phyloP scores from a whole-genome alignment of 2,888 invertebrate genomes.

The Listrodromus nycthemerus region DNA sequence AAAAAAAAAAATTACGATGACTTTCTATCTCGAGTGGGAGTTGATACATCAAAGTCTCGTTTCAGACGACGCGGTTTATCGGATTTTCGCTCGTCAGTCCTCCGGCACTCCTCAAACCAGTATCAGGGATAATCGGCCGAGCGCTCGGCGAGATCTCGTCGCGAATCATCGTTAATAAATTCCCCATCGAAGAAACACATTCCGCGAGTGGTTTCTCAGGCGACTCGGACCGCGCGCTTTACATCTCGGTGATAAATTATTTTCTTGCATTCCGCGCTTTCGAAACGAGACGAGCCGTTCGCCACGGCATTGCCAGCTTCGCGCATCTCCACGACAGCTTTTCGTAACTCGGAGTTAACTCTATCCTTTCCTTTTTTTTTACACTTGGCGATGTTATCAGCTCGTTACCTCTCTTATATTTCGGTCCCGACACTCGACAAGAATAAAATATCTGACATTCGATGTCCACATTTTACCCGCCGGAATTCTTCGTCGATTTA shows the following conservation, averaged over 20 bases:
- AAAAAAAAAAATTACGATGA: no score
- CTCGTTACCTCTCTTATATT: not conserved
- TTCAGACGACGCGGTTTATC: not conserved
- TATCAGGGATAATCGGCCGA: not conserved
- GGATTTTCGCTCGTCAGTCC: not conserved
- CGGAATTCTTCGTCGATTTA: no score
- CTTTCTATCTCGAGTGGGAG: not conserved
- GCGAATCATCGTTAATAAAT: conserved; percentile 28
- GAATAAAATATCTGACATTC: no score
- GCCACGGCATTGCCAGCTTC: not conserved
- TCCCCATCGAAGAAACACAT: conserved; percentile 15
- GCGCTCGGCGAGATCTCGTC: not conserved
- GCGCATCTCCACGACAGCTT: not conserved
- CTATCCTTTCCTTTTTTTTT: not conserved
- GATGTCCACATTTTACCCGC: no score
- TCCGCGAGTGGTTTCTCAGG: not conserved
- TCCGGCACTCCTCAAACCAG: not conserved
- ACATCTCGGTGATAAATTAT: not conserved
- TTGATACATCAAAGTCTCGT: not conserved
- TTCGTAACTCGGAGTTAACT: not conserved
- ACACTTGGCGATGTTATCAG: not conserved
- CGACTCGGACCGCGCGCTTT: not conserved
- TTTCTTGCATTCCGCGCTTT: not conserved
- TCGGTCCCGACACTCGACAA: not conserved
- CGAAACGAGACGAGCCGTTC: not conserved